A percentile compares a stretch with the other conserved stretches of the same genome.
Evolutionary conservation across 1,140 invertebrate species (phyloP).

Genomic region (Condylostylus longicornis): DNA sequence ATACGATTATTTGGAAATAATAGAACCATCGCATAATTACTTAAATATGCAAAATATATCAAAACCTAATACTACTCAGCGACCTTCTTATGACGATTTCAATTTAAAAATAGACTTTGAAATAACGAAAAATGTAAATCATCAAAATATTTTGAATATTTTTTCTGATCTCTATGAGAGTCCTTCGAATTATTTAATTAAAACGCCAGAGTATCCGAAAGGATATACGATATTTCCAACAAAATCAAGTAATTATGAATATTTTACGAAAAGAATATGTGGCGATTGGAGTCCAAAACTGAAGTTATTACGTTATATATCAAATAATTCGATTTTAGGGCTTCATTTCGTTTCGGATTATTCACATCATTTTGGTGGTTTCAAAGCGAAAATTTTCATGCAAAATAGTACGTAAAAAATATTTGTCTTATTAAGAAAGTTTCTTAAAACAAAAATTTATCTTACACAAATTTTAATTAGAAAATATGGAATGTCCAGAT

Average conservation of each 20-base stretch:
- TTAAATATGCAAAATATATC: constrained; percentile 8
- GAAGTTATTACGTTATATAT: constrained; percentile 51
- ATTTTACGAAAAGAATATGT: constrained; percentile 39
- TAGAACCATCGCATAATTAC: constrained; percentile 25
- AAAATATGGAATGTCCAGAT: constrained; percentile 40
- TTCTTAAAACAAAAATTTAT: neutral
- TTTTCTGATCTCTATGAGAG: constrained; percentile 11
- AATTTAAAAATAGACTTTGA: neutral
- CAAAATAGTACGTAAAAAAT: constrained; percentile 49
- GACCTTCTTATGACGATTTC: constrained; percentile 2
- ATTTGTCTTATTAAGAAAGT: neutral
- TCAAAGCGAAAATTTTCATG: constrained; percentile 46
- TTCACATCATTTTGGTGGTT: constrained; percentile 54
- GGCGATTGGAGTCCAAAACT: constrained; percentile 57
- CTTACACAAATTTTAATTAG: constrained; percentile 2
- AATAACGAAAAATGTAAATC: constrained; percentile 4
- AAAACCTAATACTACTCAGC: no score
- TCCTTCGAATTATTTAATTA: constrained; percentile 25
- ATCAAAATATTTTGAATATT: constrained; percentile 11
- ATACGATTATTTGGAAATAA: constrained; percentile 54
- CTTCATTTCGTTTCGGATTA: constrained; percentile 54
- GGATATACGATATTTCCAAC: constrained; percentile 8
- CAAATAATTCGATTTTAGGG: constrained; percentile 35
- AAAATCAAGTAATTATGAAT: constrained; percentile 7
- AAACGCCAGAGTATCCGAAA: constrained; percentile 23